These are phyloP conservation scores for Gymnogyps californianus DNA, from an alignment of 2,113 vertebrate genomes.

Conservation along the genomic window DNA sequence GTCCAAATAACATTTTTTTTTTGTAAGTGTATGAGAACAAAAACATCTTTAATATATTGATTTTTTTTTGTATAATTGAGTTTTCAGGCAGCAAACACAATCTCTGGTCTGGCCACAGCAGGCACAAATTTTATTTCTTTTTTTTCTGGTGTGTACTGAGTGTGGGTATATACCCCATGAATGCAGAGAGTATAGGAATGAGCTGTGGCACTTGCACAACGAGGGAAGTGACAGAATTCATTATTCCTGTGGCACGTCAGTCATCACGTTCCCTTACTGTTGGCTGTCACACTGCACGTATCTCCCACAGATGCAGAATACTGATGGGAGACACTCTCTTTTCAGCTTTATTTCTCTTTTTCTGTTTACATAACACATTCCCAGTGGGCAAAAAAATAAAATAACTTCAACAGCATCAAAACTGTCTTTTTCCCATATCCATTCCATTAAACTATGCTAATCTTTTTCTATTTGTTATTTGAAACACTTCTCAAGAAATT, in stretches of 20 bases:
- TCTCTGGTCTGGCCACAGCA: neutral
- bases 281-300: neutral
- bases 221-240: slow-evolving; percentile 20
- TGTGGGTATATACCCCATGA: neutral
- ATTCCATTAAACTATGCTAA: neutral
- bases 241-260: neutral
- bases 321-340: neutral
- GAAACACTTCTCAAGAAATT: neutral
- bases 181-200: neutral
- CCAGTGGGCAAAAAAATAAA: neutral
- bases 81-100: neutral
- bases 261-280: neutral
- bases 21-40: neutral
- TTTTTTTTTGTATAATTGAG: neutral
- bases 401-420: neutral
- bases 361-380: neutral
- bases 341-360: neutral
- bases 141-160: neutral
- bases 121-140: neutral
- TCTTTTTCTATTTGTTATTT: neutral
- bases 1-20: neutral
- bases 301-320: neutral
- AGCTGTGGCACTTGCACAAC: neutral
- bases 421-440: neutral
- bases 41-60: neutral